Percentiles rank a stretch among this genome's conserved stretches.
These are phyloP conservation scores for Scolanthus callimorphus DNA, from an alignment of 92 coral and sea anemone species.

Conservation along the genomic window DNA sequence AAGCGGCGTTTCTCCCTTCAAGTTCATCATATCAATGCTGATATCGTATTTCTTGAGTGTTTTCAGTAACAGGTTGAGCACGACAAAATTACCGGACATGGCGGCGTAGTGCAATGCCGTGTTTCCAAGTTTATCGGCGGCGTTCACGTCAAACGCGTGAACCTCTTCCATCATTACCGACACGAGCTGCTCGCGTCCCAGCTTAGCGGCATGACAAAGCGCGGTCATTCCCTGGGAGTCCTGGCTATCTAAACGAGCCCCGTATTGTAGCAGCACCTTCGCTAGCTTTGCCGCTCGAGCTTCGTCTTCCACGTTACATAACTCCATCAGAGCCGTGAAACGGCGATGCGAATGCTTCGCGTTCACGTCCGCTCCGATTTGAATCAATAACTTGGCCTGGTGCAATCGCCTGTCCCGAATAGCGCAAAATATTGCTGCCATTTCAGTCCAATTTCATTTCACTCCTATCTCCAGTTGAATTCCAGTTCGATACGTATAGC, in stretches of 20 bases:
- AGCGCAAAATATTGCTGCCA: conserved; percentile 74
- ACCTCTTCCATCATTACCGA: conserved; percentile 60
- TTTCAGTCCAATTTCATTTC: conserved; percentile 10
- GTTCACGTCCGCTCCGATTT: conserved; percentile 70
- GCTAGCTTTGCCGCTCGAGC: conserved; percentile 69
- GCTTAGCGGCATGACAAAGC: conserved; percentile 64
- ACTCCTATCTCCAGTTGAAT: not conserved
- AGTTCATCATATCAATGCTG: conserved; percentile 62
- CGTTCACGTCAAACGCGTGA: conserved; percentile 67
- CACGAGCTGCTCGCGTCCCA: conserved; percentile 76
- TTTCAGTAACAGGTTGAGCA: conserved; percentile 54
- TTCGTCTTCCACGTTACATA: conserved; percentile 76
- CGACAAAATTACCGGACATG: conserved; percentile 71
- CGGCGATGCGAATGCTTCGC: conserved; percentile 35
- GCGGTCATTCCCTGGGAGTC: conserved; percentile 74
- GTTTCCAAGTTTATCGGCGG: conserved; percentile 63
- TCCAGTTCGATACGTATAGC: not conserved
- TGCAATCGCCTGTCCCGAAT: conserved; percentile 51
- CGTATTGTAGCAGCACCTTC: conserved; percentile 47
- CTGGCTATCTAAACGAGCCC: conserved; percentile 59
- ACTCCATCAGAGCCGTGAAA: conserved; percentile 78
- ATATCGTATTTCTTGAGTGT: conserved; percentile 49
- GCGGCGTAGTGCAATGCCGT: conserved; percentile 85
- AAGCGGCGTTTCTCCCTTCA: conserved; percentile 78
- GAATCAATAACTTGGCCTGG: conserved; percentile 67